phyloP scores from a whole-genome alignment of 2,113 vertebrate genomes.

The Herpailurus yagouaroundi region DNA sequence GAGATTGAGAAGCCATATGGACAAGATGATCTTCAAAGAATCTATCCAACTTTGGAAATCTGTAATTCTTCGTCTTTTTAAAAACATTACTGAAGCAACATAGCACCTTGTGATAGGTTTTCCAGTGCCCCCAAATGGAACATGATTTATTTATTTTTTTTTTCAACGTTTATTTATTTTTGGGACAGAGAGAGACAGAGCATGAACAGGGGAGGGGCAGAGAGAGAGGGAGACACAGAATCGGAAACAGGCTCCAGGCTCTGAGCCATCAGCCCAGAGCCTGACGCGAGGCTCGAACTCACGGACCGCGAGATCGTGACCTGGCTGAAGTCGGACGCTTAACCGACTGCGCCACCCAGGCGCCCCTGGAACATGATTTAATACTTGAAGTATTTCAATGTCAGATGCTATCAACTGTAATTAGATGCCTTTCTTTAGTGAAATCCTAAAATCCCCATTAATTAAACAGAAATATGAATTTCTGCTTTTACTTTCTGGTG shows the following conservation, averaged over 20 bases:
- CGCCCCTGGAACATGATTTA: constrained; percentile 23
- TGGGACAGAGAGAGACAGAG: too few relatives aligned
- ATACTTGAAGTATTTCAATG: neutral
- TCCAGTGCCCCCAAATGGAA: neutral
- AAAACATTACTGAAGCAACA: constrained; percentile 19
- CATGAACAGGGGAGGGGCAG: too few relatives aligned
- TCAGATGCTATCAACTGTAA: neutral
- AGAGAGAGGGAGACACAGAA: too few relatives aligned
- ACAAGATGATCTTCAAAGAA: constrained; percentile 28
- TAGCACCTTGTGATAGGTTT: neutral
- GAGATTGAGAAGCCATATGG: neutral
- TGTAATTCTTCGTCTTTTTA: neutral
- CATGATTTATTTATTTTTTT: too few relatives aligned
- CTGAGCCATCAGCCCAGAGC: too few relatives aligned
- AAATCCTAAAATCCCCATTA: neutral
- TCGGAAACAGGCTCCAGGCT: too few relatives aligned
- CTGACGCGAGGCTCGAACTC: too few relatives aligned
- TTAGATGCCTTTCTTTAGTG: constrained; percentile 35
- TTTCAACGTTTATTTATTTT: too few relatives aligned
- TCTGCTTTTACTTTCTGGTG: constrained; percentile 29
- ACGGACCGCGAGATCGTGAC: too few relatives aligned
- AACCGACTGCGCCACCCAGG: too few relatives aligned
- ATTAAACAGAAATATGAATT: constrained; percentile 36
- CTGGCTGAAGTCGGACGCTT: too few relatives aligned
- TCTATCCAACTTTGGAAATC: constrained; percentile 14